Base-by-base conservation (phyloP, 2,797 vertebrate genomes). In the Ispidina lecontei region DNA sequence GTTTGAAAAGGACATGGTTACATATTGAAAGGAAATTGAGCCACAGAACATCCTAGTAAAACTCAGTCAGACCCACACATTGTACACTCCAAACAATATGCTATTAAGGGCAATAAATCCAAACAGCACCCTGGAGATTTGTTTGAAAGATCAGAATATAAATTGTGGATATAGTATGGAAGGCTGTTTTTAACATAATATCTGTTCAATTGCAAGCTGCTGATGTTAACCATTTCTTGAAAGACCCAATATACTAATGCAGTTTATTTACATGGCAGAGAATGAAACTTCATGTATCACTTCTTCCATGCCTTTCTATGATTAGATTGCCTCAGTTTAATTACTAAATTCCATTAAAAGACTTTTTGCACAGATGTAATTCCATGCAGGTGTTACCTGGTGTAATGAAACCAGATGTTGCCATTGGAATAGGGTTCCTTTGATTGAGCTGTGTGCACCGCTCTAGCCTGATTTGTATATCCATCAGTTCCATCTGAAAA, bases 331-430 rank as follows among this genome's bases (percentile, higher is more conserved):
- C 82, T 95, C 75, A 74, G 69, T 92, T 94, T 95, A 96, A 97
- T 97, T 97, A 95, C 87, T 91, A 94, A 96, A 95, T 94, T 94
- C 93, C 93, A 87, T 89, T 96, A 96, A 94, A 96, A 88, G 81
- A 83, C 91, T 94, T 96, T 93, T 73, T 7, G 52, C 69, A 78
- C 79, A 93, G 94, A 93, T 86, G 90, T 79, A 93, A 95, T 95
- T 95, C 96, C 91, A 86, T 91, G 95, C 93, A 96, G 95, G 92
- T 96, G 95, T 93, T 96, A 91, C 85, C 93, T 94, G 90, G 75
- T 79, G 72, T 96, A 96, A 96, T 92, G 92, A 96, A 91, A 92
- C 92, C 96, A 97, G 95, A 95, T 97, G 96, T 95, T 96, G 94
- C 87, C 60, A 87, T 46, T 3, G 1, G 56, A 87, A 76, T n/a